phyloP scores from a whole-genome alignment of 2,888 invertebrate genomes.

The Drosophila atripex region DNA sequence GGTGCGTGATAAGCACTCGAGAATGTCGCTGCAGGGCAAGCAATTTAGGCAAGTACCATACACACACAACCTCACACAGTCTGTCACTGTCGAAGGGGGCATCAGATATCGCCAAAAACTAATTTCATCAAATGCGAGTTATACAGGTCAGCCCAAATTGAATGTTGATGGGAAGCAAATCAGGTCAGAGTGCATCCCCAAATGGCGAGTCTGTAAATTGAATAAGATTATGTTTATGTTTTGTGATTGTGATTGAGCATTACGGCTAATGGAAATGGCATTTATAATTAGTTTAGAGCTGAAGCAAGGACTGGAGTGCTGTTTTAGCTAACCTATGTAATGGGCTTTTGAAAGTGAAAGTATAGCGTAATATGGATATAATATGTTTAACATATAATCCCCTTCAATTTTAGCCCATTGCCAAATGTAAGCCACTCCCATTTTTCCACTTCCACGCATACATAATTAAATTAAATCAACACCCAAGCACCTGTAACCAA shows the following conservation, averaged over 20 bases:
- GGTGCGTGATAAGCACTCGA: constrained; percentile 37
- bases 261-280: not conserved
- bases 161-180: constrained; percentile 36
- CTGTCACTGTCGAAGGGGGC: constrained; percentile 35
- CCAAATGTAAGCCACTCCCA: constrained; percentile 1
- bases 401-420: not conserved
- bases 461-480: constrained; percentile 59
- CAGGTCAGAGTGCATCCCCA: constrained; percentile 6
- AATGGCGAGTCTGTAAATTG: constrained; percentile 3
- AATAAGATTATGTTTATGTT: constrained; percentile 10
- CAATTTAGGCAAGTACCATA: constrained; percentile 25
- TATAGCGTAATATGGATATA: no score
- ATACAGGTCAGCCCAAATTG: constrained; percentile 48
- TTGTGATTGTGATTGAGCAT: not conserved
- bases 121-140: constrained; percentile 63
- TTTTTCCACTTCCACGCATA: constrained; percentile 28
- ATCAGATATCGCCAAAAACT: constrained; percentile 54
- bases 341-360: no score
- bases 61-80: constrained; percentile 6
- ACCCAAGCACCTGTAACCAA: constrained; percentile 5
- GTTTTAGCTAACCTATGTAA: not conserved
- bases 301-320: not conserved
- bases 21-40: constrained; percentile 32
- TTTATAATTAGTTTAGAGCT: constrained; percentile 5
- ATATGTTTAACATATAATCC: no score